These are phyloP conservation scores for Augiades crinisus DNA, from an alignment of 2,888 invertebrate genomes.

Conservation along the genomic window DNA sequence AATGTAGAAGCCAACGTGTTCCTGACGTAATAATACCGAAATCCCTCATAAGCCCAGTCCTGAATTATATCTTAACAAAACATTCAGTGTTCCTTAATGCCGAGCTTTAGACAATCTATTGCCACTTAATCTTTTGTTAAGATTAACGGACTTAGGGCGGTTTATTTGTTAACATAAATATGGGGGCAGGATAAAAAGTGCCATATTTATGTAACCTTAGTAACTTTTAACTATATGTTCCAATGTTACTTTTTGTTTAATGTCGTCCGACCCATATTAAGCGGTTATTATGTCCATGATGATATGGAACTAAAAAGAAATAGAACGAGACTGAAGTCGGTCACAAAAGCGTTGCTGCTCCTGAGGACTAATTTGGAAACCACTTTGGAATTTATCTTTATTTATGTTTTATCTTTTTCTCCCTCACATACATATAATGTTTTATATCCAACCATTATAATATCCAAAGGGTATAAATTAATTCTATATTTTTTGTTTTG, in stretches of 20 bases:
- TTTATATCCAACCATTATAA: not conserved
- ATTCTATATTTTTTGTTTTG: not conserved
- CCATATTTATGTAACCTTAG: too few relatives aligned
- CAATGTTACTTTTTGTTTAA: too few relatives aligned
- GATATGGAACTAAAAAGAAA: too few relatives aligned
- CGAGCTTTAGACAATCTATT: constrained; percentile 23
- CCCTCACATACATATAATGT: too few relatives aligned
- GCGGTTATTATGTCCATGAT: too few relatives aligned
- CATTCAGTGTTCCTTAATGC: constrained; percentile 27
- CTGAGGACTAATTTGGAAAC: too few relatives aligned
- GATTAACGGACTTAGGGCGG: constrained; percentile 17
- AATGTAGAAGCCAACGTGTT: constrained; percentile 27
- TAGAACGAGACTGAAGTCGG: too few relatives aligned
- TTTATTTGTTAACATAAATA: constrained; percentile 23
- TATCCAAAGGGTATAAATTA: not conserved
- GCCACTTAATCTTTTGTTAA: constrained; percentile 25
- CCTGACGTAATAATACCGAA: constrained; percentile 30
- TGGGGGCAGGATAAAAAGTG: not conserved
- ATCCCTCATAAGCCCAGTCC: constrained; percentile 29
- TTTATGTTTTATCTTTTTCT: too few relatives aligned
- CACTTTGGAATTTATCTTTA: too few relatives aligned
- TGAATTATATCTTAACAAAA: constrained; percentile 32
- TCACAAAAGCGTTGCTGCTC: too few relatives aligned
- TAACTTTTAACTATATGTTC: too few relatives aligned
- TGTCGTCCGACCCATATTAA: too few relatives aligned